These are phyloP conservation scores for Meloidogyne floridensis DNA, from an alignment of 1,140 invertebrate species.

Conservation along the genomic window DNA sequence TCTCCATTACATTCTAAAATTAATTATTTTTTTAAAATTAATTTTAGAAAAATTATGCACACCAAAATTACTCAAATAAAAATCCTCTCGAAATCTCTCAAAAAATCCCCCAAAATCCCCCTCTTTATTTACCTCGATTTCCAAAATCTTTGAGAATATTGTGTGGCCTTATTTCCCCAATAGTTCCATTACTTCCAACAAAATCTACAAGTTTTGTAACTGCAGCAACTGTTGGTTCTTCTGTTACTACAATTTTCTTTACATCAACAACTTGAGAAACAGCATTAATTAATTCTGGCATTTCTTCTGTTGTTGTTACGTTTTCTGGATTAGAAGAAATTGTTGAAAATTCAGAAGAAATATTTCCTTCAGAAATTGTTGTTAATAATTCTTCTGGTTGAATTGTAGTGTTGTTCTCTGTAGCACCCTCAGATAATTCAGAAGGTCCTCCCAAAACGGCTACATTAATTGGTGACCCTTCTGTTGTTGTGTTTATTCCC, in stretches of 20 bases:
- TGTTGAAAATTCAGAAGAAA: too few relatives aligned
- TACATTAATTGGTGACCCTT: not conserved
- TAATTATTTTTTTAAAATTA: too few relatives aligned
- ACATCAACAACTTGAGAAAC: not conserved
- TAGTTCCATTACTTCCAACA: not conserved
- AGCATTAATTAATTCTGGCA: conserved; percentile 5
- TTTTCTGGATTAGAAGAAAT: not conserved
- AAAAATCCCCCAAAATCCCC: too few relatives aligned
- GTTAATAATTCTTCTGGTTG: too few relatives aligned
- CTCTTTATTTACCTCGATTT: not conserved
- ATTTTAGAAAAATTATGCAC: not conserved
- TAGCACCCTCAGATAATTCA: not conserved
- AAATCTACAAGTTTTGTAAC: conserved; percentile 4
- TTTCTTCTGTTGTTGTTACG: not conserved
- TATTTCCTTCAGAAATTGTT: too few relatives aligned
- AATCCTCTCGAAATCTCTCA: too few relatives aligned
- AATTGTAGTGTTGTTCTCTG: too few relatives aligned
- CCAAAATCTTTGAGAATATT: conserved; percentile 5
- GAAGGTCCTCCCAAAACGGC: conserved; percentile 1
- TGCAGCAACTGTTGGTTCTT: not conserved
- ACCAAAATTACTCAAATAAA: too few relatives aligned
- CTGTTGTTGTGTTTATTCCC: conserved; percentile 38
- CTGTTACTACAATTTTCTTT: not conserved
- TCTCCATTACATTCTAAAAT: conserved; percentile 50
- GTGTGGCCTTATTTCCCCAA: conserved; percentile 5